Evolutionary conservation across 2,888 invertebrate genomes (phyloP).

Genomic region (Corythucha ciliata): DNA sequence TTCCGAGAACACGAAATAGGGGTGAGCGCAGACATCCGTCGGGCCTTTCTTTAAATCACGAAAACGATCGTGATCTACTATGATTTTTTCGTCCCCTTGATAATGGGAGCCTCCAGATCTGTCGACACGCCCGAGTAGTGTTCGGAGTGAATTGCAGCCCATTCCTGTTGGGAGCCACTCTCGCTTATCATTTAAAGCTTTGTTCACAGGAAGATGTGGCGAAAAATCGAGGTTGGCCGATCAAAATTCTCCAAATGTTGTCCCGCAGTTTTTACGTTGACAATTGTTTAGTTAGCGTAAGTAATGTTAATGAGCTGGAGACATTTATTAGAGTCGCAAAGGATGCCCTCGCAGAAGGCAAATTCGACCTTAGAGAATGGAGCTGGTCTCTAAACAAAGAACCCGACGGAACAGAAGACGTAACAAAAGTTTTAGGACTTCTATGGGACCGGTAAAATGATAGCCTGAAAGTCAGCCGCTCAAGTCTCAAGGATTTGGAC

Average conservation of each 20-base stretch:
- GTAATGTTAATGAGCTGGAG: not conserved
- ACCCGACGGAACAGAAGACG: not conserved
- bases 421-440: slow-evolving; percentile 9
- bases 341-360: not conserved
- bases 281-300: not conserved
- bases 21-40: not conserved
- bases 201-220: no score
- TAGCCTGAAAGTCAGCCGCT: not conserved
- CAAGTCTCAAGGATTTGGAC: not conserved
- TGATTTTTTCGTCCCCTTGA: not conserved
- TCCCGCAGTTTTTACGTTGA: not conserved
- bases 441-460: slow-evolving; percentile 9
- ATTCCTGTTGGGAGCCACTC: not conserved
- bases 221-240: no score
- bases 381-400: not conserved
- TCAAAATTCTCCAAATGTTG: not conserved
- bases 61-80: not conserved
- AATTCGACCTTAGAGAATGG: slow-evolving; percentile 3
- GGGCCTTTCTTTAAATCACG: not conserved
- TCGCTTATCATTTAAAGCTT: not conserved
- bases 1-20: not conserved
- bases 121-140: not conserved
- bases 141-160: not conserved
- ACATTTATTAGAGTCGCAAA: not conserved
- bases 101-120: not conserved